A percentile compares a stretch with the other conserved stretches of the same genome.
These are phyloP conservation scores for Zhengitettix transpicula DNA, from an alignment of 2,888 invertebrate genomes.

Conservation along the genomic window DNA sequence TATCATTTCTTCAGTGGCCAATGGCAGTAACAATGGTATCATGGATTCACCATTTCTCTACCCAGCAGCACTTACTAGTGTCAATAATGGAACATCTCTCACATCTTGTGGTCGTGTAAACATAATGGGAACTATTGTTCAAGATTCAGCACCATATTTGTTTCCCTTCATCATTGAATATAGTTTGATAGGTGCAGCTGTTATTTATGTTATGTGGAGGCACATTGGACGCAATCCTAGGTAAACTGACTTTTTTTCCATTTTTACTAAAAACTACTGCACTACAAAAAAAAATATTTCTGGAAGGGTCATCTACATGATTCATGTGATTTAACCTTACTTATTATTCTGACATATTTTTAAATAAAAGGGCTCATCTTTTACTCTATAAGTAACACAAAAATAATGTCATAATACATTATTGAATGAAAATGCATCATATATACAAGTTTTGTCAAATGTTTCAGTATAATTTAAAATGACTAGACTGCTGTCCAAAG, in stretches of 20 bases:
- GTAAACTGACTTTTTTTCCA: slow-evolving; percentile 25
- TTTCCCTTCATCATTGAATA: slow-evolving; percentile 95
- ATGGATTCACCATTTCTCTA: slow-evolving; percentile 1
- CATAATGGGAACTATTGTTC: slow-evolving; percentile 84
- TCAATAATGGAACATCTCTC: background rate
- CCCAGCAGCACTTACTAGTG: slow-evolving; percentile 6
- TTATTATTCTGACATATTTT: background rate
- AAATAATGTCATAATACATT: too few relatives aligned
- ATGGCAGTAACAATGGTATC: background rate
- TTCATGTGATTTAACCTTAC: too few relatives aligned
- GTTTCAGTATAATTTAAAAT: too few relatives aligned
- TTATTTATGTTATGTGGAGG: slow-evolving; percentile 93
- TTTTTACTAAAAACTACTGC: background rate
- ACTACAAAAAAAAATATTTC: background rate
- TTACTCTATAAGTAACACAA: too few relatives aligned
- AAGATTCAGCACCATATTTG: slow-evolving; percentile 84
- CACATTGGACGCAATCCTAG: slow-evolving; percentile 80
- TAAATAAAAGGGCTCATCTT: background rate
- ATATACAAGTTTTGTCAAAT: too few relatives aligned
- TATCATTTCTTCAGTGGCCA: background rate
- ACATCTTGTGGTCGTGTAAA: slow-evolving; percentile 55
- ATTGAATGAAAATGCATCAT: too few relatives aligned
- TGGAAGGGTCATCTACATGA: background rate
- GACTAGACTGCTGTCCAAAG: too few relatives aligned
- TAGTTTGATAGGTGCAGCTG: slow-evolving; percentile 85